Evolutionary conservation across 2,113 vertebrate genomes (phyloP), one percentile per base, ranked within the genome.

Genomic region (Boleophthalmus pectinirostris): DNA sequence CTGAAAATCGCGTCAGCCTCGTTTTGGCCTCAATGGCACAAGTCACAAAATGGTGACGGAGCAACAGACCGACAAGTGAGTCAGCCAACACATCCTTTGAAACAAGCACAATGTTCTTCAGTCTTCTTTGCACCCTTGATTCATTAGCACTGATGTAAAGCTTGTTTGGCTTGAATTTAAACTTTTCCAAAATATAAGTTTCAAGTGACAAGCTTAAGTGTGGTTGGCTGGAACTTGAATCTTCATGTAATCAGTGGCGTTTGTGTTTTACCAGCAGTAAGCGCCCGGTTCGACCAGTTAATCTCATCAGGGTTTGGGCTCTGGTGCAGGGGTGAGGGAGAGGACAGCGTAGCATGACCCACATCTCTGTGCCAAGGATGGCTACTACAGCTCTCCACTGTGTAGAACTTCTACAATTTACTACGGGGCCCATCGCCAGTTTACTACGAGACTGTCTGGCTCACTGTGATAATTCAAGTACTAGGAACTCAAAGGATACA

Each of bases 241-340:
- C 82, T 87, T 81, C 78, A 86, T 76, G 74, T 90, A 88, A 89
- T 89, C 87, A 71, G 64, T 80, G 81, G 83, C 89, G 84, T 92
- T 89, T 92, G 75, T 88, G 87, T 90, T 83, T 83, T 87, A 81
- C 76, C 84, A 81, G 77, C 79, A 85, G 77, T 82, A 80, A 81
- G 83, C 78, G 84, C 83, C 87, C 84, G 83, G 86, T 85, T n/a
- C 78, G 84, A 81, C 77, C 68, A 60, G 84, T 86, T 92, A 92
- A 93, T 92, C 92, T 89, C 90, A 90, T 92, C 89, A 90, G 87
- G 79, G 84, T 87, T 86, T 89, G 85, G 86, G 85, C 86, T 89
- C 66, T 70, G 81, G 79, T 76, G 82, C 77, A 21, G 87, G 88
- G 92, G 90, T 91, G 84, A 87, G 85, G 60, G 74, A 88, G 85